phyloP scores from a whole-genome alignment of 2,888 invertebrate species.

The Aplocera efformata region DNA sequence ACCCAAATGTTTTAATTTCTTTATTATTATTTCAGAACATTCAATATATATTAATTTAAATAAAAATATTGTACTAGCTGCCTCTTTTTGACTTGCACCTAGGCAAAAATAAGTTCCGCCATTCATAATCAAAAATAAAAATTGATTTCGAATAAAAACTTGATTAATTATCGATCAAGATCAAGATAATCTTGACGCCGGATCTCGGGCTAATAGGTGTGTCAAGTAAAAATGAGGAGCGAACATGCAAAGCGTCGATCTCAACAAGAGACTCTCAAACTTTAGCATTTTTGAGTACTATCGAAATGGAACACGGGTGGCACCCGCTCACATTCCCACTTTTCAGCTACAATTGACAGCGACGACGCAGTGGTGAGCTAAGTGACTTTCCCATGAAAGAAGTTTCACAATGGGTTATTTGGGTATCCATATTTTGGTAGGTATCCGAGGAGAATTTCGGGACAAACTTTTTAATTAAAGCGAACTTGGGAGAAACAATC shows the following conservation, averaged over 20 bases:
- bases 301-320: conserved; percentile 30
- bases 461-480: conserved; percentile 12
- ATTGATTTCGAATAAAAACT: too few relatives aligned
- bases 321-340: conserved; percentile 31
- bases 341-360: conserved; percentile 21
- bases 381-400: conserved; percentile 6
- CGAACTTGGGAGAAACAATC: conserved; percentile 9
- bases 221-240: conserved; percentile 17
- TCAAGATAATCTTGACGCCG: too few relatives aligned
- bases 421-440: conserved; percentile 5
- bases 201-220: conserved; percentile 10
- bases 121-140: too few relatives aligned
- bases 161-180: too few relatives aligned
- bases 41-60: too few relatives aligned
- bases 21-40: too few relatives aligned
- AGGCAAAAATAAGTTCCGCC: too few relatives aligned
- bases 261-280: conserved; percentile 27
- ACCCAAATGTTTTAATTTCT: too few relatives aligned
- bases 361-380: conserved; percentile 5
- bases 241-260: conserved; percentile 13
- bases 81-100: too few relatives aligned
- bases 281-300: conserved; percentile 37
- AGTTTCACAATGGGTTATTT: conserved; percentile 2
- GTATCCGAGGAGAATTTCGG: not conserved
- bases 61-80: too few relatives aligned